These are phyloP conservation scores for Philaethria dido DNA, from an alignment of 2,888 invertebrate species.

Conservation along the genomic window DNA sequence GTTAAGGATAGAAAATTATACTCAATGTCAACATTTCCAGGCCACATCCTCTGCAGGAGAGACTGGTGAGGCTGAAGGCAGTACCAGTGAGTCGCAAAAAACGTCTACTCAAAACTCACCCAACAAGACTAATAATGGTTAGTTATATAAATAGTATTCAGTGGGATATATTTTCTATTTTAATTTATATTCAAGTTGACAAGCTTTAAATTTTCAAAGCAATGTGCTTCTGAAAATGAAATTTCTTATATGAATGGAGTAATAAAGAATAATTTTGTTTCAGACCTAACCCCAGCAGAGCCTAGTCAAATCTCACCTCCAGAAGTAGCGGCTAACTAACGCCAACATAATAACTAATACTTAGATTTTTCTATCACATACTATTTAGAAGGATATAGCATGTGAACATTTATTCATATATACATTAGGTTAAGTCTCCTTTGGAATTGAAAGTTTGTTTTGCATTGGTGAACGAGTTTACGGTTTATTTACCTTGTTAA, in stretches of 20 bases:
- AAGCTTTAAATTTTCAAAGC: no score
- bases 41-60: conserved; percentile 52
- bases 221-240: no score
- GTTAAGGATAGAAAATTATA: not conserved
- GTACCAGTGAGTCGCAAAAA: conserved; percentile 73
- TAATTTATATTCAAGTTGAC: not conserved
- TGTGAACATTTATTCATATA: conserved; percentile 80
- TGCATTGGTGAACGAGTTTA: conserved; percentile 73
- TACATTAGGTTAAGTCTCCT: conserved; percentile 75
- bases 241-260: no score
- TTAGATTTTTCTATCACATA: conserved; percentile 70
- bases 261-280: conserved; percentile 38
- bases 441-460: conserved; percentile 78
- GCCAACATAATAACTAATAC: conserved; percentile 45
- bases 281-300: conserved; percentile 59
- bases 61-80: conserved; percentile 71
- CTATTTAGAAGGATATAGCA: conserved; percentile 70
- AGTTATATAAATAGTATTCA: conserved; percentile 31
- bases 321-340: conserved; percentile 68
- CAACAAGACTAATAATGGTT: conserved; percentile 70
- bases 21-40: conserved; percentile 25
- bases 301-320: conserved; percentile 61
- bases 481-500: conserved; percentile 51
- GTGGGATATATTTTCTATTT: not conserved
- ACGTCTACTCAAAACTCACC: conserved; percentile 72